Percentiles rank a stretch among this genome's conserved stretches.
Evolutionary conservation across 1,140 invertebrate species (phyloP).

Genomic region (Pachypsylla venusta): DNA sequence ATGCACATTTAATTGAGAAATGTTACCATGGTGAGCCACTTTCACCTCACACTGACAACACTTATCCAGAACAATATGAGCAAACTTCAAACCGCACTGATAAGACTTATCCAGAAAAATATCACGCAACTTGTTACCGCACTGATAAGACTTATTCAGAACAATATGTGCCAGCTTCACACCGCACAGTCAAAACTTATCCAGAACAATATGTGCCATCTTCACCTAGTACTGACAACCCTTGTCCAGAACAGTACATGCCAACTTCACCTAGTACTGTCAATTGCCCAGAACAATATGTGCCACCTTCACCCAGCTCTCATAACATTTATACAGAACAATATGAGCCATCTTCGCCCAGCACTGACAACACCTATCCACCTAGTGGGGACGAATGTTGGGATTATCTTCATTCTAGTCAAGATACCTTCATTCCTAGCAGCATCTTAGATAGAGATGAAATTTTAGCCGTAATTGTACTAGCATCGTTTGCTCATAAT

Average conservation of each 20-base stretch:
- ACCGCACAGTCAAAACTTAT: neutral
- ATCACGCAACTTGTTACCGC: too few species aligned
- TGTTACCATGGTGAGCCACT: neutral
- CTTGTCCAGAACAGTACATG: neutral
- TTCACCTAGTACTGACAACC: neutral
- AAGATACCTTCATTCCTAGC: neutral
- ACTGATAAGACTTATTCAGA: neutral
- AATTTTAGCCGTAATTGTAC: neutral
- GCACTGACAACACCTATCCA: neutral
- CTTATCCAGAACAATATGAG: neutral
- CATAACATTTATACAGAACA: too few species aligned
- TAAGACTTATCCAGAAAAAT: neutral
- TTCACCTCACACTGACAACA: neutral
- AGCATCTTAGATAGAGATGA: neutral
- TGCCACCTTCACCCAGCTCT: too few species aligned
- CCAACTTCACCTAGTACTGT: neutral
- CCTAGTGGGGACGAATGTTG: neutral
- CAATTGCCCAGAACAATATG: neutral
- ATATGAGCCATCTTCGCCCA: neutral
- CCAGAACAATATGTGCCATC: neutral
- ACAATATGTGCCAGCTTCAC: neutral
- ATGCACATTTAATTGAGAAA: too few species aligned
- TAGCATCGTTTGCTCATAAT: conserved; percentile 8
- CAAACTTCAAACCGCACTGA: neutral
- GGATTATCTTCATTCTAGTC: neutral